Evolutionary conservation across 2,113 vertebrate species (phyloP).

Genomic region (Antechinus flavipes): DNA sequence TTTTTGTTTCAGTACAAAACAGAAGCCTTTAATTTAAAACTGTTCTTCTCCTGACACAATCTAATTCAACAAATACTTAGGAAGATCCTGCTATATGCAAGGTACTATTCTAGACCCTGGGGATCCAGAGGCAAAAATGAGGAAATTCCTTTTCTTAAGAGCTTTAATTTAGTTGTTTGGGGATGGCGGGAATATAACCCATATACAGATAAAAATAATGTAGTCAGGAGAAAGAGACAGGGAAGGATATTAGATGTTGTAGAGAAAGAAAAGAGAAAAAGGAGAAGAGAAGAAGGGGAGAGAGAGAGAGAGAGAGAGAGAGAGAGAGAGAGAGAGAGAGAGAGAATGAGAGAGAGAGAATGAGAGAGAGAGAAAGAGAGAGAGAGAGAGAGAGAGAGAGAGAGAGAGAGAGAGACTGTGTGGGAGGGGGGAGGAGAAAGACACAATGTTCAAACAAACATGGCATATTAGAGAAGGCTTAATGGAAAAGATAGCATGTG

Average conservation of each 20-base stretch:
- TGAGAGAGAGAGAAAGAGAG: too few relatives aligned
- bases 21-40: background rate
- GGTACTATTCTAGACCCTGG: background rate
- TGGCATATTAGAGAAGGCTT: background rate
- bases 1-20: background rate
- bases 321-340: too few relatives aligned
- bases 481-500: background rate
- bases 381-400: too few relatives aligned
- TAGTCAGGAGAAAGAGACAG: background rate
- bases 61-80: background rate
- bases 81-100: background rate
- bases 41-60: background rate
- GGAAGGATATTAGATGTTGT: background rate
- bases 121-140: background rate
- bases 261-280: background rate
- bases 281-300: rapidly evolving
- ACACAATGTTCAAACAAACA: background rate
- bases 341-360: too few relatives aligned
- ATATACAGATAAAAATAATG: background rate
- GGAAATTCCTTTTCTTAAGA: background rate
- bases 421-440: background rate
- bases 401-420: background rate
- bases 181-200: background rate
- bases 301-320: background rate
- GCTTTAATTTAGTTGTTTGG: background rate